A percentile compares a stretch with the other conserved stretches of the same genome.
Conservation (phyloP, 2,888 invertebrate species). For the Drosophila imparisetae region DNA sequence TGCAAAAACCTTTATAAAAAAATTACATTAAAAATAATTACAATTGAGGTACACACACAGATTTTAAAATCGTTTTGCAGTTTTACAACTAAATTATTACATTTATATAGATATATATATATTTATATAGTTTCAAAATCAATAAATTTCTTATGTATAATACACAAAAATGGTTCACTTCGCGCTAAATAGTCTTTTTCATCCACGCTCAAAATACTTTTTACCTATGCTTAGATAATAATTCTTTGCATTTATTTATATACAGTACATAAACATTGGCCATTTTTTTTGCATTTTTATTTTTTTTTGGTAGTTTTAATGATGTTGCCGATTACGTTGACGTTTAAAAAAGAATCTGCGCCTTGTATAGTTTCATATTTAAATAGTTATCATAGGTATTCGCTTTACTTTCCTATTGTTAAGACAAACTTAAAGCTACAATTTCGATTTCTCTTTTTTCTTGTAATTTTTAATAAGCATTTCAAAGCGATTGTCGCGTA, state of each 20-base stretch:
- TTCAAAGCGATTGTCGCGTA: slow-evolving; percentile 79
- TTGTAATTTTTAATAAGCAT: slow-evolving; percentile 62
- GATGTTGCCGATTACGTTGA: slow-evolving; percentile 43
- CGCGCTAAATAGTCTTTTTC: slow-evolving; percentile 76
- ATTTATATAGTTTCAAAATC: slow-evolving; percentile 66
- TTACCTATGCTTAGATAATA: slow-evolving; percentile 58
- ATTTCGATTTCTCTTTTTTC: slow-evolving; percentile 44
- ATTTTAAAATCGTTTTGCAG: slow-evolving; percentile 73
- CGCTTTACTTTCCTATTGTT: slow-evolving; percentile 36
- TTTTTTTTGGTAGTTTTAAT: slow-evolving; percentile 61
- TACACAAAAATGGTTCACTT: slow-evolving; percentile 76
- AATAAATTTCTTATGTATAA: slow-evolving; percentile 73
- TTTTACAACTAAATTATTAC: slow-evolving; percentile 69
- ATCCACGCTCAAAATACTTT: slow-evolving; percentile 69
- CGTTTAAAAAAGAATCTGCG: slow-evolving; percentile 46
- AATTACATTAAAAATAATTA: slow-evolving; percentile 64
- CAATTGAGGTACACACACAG: slow-evolving; percentile 79
- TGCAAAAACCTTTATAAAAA: slow-evolving; percentile 54
- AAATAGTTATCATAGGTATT: slow-evolving; percentile 58
- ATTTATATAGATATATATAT: slow-evolving; percentile 46
- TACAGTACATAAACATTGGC: slow-evolving; percentile 75
- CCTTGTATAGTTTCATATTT: slow-evolving; percentile 71
- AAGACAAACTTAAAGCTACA: slow-evolving; percentile 54
- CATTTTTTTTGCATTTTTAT: slow-evolving; percentile 26
- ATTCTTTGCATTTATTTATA: slow-evolving; percentile 67